These are phyloP conservation scores for Scelioninae gen. 1 DNA, from an alignment of 2,888 invertebrate species.

Conservation along the genomic window DNA sequence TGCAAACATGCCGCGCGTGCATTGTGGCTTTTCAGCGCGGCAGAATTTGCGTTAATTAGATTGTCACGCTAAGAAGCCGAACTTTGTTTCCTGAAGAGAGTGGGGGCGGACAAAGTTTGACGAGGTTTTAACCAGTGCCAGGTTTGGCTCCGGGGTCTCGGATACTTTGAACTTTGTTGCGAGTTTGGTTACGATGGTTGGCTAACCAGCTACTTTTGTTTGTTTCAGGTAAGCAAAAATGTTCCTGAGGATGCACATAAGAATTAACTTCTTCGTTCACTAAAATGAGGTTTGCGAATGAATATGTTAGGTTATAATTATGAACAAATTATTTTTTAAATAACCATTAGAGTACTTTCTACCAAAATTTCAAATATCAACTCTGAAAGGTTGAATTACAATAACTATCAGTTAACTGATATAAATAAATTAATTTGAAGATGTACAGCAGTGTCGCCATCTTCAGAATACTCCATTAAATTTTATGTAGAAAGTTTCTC, in stretches of 20 bases:
- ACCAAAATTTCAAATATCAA: too few relatives aligned
- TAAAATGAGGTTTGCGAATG: too few relatives aligned
- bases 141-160: conserved; percentile 33
- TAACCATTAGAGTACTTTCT: too few relatives aligned
- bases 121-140: conserved; percentile 22
- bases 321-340: too few relatives aligned
- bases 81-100: conserved; percentile 15
- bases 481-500: too few relatives aligned
- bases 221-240: conserved; percentile 20
- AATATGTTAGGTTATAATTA: too few relatives aligned
- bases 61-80: conserved; percentile 58
- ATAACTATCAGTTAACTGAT: too few relatives aligned
- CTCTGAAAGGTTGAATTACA: too few relatives aligned
- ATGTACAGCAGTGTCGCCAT: too few relatives aligned
- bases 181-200: conserved; percentile 25
- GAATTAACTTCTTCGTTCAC: background rate
- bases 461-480: too few relatives aligned
- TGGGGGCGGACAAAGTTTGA: conserved; percentile 15
- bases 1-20: conserved; percentile 53
- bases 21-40: conserved; percentile 48
- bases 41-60: conserved; percentile 63
- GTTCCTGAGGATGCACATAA: background rate
- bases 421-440: too few relatives aligned
- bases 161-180: conserved; percentile 53
- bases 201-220: conserved; percentile 24